Conservation (phyloP, 2,888 invertebrate species). For the Diachrysia chrysitis region DNA sequence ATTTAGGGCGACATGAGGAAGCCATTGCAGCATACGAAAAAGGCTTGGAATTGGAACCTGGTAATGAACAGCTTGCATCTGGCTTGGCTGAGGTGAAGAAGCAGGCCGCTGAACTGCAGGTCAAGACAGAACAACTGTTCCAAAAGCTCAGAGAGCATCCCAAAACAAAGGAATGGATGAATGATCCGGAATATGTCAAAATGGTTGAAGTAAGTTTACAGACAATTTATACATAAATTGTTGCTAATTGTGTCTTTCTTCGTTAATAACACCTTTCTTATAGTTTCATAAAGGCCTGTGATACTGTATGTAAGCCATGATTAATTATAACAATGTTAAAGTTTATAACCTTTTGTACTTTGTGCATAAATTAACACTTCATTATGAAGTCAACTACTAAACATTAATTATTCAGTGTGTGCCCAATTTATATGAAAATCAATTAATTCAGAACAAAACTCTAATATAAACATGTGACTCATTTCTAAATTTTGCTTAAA, state of each 20-base stretch:
- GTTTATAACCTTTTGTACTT: slow-evolving; percentile 8
- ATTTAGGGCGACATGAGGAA: slow-evolving; percentile 92
- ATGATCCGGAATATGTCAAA: slow-evolving; percentile 93
- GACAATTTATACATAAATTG: background rate
- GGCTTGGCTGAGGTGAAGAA: slow-evolving; percentile 91
- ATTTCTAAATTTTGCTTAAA: background rate
- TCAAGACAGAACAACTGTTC: slow-evolving; percentile 79
- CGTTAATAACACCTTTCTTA: background rate
- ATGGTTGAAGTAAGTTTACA: slow-evolving; percentile 85
- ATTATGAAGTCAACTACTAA: background rate
- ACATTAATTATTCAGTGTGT: slow-evolving; percentile 22
- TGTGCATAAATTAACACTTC: slow-evolving; percentile 27
- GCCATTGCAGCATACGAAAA: slow-evolving; percentile 93
- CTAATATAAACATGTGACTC: background rate
- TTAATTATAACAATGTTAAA: background rate
- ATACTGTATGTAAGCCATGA: slow-evolving; percentile 2
- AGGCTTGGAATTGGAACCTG: slow-evolving; percentile 92
- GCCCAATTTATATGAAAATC: slow-evolving; percentile 10
- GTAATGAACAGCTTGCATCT: slow-evolving; percentile 91
- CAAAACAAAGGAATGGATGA: slow-evolving; percentile 91
- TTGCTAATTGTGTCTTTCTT: no score
- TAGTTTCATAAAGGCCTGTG: background rate
- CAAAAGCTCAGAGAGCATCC: slow-evolving; percentile 91
- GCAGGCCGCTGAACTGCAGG: slow-evolving; percentile 66
- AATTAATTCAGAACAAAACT: slow-evolving; percentile 1